Base-by-base conservation (phyloP, 2,888 invertebrate species). In the Pilophorus perplexus region DNA sequence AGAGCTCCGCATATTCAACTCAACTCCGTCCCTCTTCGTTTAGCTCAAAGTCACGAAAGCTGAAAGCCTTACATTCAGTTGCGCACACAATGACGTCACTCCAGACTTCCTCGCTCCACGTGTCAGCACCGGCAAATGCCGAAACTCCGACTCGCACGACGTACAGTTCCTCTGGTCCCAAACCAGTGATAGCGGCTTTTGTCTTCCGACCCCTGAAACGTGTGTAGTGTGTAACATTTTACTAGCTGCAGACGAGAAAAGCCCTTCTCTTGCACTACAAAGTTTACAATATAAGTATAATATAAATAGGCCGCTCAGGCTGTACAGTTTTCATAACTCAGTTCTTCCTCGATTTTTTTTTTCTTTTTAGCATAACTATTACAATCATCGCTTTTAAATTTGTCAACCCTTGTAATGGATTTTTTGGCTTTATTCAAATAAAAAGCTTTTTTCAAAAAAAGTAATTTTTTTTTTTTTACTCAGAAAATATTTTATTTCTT, bases 21-120 rank as follows among this genome's bases (percentile, higher is more conserved):
- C n/a, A n/a, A n/a, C n/a, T n/a, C n/a, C n/a, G n/a, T n/a, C n/a
- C n/a, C n/a, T n/a, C n/a, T n/a, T n/a, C n/a, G n/a, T n/a, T n/a
- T n/a, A n/a, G n/a, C n/a, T n/a, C n/a, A n/a, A n/a, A n/a, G n/a
- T n/a, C n/a, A n/a, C n/a, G n/a, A n/a, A n/a, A n/a, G n/a, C n/a
- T n/a, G n/a, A n/a, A n/a, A n/a, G n/a, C n/a, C n/a, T n/a, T 57
- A 69, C 69, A 52, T 44, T 68, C 50, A 4, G 69, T 69, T 1
- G 69, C 67, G n/a, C 55, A 37, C 4, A 48, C 33, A 27, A 66
- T 50, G n/a, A 52, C 33, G 37, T 69, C 67, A 23, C 69, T 68
- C 40, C 59, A 62, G 3, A 66, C 33, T 8, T 68, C 66, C 5
- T 67, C 67, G 18, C 60, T 25, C 67, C 67, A 67, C 2, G 10